Base-by-base conservation (phyloP, 64 coral and sea anemone species). In the Anthopleura sola region DNA sequence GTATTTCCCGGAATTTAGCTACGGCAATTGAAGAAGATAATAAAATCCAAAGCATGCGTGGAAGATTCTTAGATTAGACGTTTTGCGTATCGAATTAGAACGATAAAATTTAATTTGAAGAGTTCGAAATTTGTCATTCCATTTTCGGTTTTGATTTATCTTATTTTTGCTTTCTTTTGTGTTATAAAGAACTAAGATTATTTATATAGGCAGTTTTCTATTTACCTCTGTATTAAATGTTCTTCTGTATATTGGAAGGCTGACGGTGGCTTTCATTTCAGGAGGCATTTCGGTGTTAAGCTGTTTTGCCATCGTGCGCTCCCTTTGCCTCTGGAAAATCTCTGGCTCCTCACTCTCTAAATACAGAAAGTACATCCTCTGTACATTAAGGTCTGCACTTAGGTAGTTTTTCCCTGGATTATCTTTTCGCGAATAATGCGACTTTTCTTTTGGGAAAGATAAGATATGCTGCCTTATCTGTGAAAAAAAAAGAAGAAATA, bases 281-380 rank as follows among this genome's bases (percentile, higher is more conserved):
- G 62, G 0, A 0, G 84, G 84, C 23, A 49, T n/a, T 48, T 37
- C 26, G 11, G 36, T 10, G 23, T 37, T 66, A 0, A 46, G 55
- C 49, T 85, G 48, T 23, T 85, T 75, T 13, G 68, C 68, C n/a
- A 75, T 75, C n/a, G 33, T 36, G n/a, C 68, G 68, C 33, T 68
- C 38, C 21, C 36, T 28, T 9, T 68, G n/a, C 20, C 55, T 34
- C 3, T 37, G 11, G 15, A 34, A 85, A 37, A 85, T 56, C 21
- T 85, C 29, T 9, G 83, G 83, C 24, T 85, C 34, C 31, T 85
- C 34, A 31, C 86, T 82, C 28, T 87, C 46, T 12, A 83, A n/a
- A 26, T 87, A 87, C 32, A 87, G 47, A n/a, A 82, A 49, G 55
- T 60, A 83, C 90, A 87, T 91, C 69, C 81, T 81, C 49, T 91